Percentiles rank a stretch among this genome's conserved stretches.
phyloP scores from a whole-genome alignment of 1,140 invertebrate species.

The Pectinophora gossypiella region DNA sequence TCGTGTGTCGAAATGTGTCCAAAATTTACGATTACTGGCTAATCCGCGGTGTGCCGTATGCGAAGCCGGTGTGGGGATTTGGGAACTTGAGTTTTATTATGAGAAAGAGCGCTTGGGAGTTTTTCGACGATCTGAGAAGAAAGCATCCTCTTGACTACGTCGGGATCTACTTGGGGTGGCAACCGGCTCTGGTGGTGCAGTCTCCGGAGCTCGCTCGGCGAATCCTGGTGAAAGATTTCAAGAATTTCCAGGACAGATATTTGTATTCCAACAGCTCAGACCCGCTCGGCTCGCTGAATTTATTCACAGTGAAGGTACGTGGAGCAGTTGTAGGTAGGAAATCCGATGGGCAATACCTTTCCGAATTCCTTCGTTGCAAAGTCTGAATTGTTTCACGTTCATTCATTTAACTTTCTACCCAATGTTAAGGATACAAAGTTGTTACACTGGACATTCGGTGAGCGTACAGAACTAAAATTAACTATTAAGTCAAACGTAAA shows the following conservation, averaged over 20 bases:
- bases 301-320: slow-evolving; percentile 56
- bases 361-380: no score
- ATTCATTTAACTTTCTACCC: no score
- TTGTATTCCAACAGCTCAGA: slow-evolving; percentile 33
- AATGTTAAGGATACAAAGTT: no score
- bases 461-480: no score
- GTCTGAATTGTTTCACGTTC: slow-evolving; percentile 3
- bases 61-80: slow-evolving; percentile 28
- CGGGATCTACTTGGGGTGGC: slow-evolving; percentile 41
- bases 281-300: slow-evolving; percentile 48
- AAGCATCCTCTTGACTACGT: slow-evolving; percentile 37
- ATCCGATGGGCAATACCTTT: no score
- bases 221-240: slow-evolving; percentile 41
- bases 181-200: slow-evolving; percentile 39
- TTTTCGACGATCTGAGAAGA: slow-evolving; percentile 29
- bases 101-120: slow-evolving; percentile 44
- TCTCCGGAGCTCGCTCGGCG: slow-evolving; percentile 40
- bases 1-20: not conserved
- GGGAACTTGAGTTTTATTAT: slow-evolving; percentile 42
- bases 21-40: slow-evolving; percentile 38
- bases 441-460: no score
- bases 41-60: slow-evolving; percentile 34
- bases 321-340: no score
- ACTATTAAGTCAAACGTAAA: no score
- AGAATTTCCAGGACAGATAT: slow-evolving; percentile 45